These are phyloP conservation scores for Pungitius pungitius DNA, from an alignment of 2,113 vertebrate genomes.

Conservation along the genomic window DNA sequence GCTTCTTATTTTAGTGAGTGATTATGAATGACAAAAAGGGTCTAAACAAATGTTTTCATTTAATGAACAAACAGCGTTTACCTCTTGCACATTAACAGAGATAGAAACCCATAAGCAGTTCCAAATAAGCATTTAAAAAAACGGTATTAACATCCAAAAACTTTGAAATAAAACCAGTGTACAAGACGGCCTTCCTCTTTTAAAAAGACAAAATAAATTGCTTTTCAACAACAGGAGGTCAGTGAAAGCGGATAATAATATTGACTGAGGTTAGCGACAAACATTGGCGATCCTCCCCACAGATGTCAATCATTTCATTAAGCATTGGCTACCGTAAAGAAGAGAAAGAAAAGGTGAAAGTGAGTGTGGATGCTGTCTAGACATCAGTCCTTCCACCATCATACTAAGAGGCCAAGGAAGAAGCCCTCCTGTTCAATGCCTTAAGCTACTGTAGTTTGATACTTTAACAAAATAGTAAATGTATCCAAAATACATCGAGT, in stretches of 20 bases:
- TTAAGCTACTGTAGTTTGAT: neutral
- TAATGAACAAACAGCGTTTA: slow-evolving; percentile 10
- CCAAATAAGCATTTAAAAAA: neutral
- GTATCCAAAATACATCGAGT: neutral
- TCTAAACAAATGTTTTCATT: slow-evolving; percentile 32
- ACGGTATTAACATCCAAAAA: neutral
- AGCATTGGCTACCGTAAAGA: neutral
- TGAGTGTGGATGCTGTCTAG: neutral
- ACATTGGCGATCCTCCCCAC: neutral
- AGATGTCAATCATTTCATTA: neutral
- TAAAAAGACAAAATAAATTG: neutral
- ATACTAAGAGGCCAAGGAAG: neutral
- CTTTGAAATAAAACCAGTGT: neutral
- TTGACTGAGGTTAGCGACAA: neutral
- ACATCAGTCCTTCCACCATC: neutral
- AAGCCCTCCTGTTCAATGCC: neutral
- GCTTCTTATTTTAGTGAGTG: slow-evolving; percentile 28
- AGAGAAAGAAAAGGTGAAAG: neutral
- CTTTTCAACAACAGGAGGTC: slow-evolving; percentile 1
- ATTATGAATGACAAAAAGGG: slow-evolving; percentile 4
- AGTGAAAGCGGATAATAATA: neutral
- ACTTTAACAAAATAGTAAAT: neutral
- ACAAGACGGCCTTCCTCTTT: neutral
- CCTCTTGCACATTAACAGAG: slow-evolving; percentile 6
- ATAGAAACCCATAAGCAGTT: slow-evolving; percentile 9